These are phyloP conservation scores for Ellobius talpinus DNA, from an alignment of 2,113 vertebrate species.

Conservation along the genomic window DNA sequence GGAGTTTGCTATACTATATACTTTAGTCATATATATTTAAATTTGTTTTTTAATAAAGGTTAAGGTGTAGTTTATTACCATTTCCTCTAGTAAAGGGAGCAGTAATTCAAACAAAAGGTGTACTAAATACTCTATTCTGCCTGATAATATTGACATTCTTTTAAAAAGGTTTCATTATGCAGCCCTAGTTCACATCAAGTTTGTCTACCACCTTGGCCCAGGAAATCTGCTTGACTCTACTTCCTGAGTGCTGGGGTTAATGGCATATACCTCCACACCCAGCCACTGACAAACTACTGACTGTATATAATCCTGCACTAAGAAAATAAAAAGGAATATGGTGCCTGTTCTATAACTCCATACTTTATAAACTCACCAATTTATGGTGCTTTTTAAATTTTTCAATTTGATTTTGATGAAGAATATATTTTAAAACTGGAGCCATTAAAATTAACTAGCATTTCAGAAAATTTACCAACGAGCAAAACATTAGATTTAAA, in stretches of 20 bases:
- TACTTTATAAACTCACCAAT: background rate
- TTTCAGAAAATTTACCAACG: constrained; percentile 12
- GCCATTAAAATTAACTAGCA: background rate
- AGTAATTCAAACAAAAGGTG: constrained; percentile 35
- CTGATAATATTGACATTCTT: background rate
- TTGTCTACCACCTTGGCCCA: too few species aligned
- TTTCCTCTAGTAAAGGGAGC: constrained; percentile 24
- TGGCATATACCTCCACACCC: too few species aligned
- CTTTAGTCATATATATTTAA: background rate
- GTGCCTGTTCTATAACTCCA: background rate
- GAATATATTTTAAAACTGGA: constrained; percentile 22
- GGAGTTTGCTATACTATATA: background rate
- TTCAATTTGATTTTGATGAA: background rate
- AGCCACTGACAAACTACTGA: background rate
- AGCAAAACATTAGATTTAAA: constrained; percentile 19
- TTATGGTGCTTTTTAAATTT: too few species aligned
- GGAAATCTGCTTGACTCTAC: too few species aligned
- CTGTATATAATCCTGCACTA: background rate
- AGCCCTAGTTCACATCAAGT: background rate
- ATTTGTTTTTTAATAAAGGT: background rate
- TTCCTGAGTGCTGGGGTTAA: background rate
- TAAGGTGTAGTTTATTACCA: background rate
- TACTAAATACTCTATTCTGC: background rate
- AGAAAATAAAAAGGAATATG: background rate
- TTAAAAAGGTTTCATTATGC: background rate